Conservation (phyloP, 2,797 vertebrate genomes). For the Balearica regulorum region DNA sequence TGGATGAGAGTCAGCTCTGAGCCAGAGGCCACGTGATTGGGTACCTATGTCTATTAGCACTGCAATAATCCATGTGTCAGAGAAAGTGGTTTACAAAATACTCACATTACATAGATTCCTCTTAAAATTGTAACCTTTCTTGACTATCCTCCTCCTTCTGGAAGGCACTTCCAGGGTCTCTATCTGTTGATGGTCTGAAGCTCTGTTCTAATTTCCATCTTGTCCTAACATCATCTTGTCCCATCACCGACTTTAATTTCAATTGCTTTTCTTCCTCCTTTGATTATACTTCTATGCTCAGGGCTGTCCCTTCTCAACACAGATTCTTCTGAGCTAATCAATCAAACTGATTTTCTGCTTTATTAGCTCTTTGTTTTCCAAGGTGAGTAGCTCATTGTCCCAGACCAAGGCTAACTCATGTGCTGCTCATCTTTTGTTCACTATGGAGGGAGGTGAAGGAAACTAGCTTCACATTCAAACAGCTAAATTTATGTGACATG, state of each 20-base stretch:
- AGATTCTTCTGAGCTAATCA: not conserved
- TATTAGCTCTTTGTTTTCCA: not conserved
- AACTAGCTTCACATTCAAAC: not conserved
- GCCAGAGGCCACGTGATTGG: not conserved
- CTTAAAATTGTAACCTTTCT: not conserved
- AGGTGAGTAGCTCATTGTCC: not conserved
- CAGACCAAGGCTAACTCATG: not conserved
- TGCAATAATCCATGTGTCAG: not conserved
- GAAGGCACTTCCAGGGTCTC: not conserved
- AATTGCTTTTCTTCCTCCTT: not conserved
- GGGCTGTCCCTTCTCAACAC: not conserved
- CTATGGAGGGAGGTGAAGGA: not conserved
- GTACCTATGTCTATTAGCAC: not conserved
- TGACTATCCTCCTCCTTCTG: not conserved
- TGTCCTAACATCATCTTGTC: not conserved
- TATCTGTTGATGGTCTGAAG: not conserved
- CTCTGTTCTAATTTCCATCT: not conserved
- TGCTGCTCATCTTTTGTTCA: not conserved
- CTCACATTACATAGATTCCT: not conserved
- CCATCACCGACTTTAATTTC: not conserved
- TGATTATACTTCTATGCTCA: not conserved
- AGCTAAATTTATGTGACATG: not conserved
- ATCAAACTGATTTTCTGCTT: not conserved
- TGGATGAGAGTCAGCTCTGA: not conserved
- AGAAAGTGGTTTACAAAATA: not conserved